Conservation (phyloP, 2,888 invertebrate genomes). For the Sipunculus nudus region DNA sequence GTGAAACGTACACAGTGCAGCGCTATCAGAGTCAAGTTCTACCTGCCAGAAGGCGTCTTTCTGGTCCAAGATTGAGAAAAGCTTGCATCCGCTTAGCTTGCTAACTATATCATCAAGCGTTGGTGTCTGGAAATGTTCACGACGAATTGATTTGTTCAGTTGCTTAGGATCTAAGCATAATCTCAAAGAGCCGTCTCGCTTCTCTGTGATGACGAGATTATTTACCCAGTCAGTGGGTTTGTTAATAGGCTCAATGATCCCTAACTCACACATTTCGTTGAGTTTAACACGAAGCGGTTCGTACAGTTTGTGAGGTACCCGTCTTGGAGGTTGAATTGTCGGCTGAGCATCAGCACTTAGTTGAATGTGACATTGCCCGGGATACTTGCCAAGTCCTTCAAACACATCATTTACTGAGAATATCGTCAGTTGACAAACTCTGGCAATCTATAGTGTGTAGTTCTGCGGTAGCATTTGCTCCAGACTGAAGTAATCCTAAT, state of each 20-base stretch:
- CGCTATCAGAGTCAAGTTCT: constrained; percentile 17
- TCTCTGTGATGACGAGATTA: constrained; percentile 4
- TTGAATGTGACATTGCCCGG: too few species aligned
- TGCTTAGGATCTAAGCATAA: constrained; percentile 7
- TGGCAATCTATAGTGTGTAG: too few species aligned
- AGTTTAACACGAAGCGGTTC: too few species aligned
- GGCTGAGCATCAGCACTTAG: too few species aligned
- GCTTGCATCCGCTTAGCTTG: constrained; percentile 21
- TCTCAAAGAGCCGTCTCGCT: constrained; percentile 1
- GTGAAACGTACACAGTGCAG: constrained; percentile 31
- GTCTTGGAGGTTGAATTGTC: too few species aligned
- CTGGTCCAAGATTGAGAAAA: constrained; percentile 37
- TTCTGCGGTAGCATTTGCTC: too few species aligned
- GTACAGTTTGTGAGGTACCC: too few species aligned
- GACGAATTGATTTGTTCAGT: constrained; percentile 1
- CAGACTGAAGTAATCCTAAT: too few species aligned
- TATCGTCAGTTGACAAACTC: too few species aligned
- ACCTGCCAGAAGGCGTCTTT: constrained; percentile 24
- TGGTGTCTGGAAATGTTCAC: constrained; percentile 9
- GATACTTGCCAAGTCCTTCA: too few species aligned
- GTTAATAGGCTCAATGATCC: not conserved
- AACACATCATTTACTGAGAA: too few species aligned
- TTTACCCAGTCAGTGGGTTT: constrained; percentile 10
- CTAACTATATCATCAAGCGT: constrained; percentile 38
- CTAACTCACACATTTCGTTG: not conserved